Evolutionary conservation across 2,797 vertebrate genomes (phyloP), one percentile per base, ranked within the genome.

Genomic region (Sebastes elongatus): DNA sequence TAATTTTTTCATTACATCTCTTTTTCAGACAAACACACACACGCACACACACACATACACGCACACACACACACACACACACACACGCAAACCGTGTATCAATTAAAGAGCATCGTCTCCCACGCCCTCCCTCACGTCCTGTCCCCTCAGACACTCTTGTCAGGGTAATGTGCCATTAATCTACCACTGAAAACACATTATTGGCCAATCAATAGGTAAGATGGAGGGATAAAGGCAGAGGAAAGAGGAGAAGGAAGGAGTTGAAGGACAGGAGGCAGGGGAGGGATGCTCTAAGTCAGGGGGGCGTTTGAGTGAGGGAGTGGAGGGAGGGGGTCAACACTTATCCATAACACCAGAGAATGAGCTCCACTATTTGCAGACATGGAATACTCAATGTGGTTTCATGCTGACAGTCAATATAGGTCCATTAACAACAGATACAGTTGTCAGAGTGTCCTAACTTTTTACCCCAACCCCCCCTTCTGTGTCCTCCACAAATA

Each of bases 361-460:
- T 78, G 82, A 83, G 84, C 78, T 87, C 57, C 75, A 80, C 82
- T 81, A 74, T 88, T 83, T 84, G 77, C 74, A 85, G 96, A 96
- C 96, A 96, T 93, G 91, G 92, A 96, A 96, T 95, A 97, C 92
- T 93, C 93, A 86, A 89, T 96, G 96, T 66, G 96, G 96, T 97
- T 96, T 97, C 92, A 86, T 93, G 81, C 74, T 89, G 92, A 90
- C 88, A 96, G 96, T 98, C 97, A 96, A 98, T 99, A 97, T 59
- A 66, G 85, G 90, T 96, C 97, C 97, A 99, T 98, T 99, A 99
- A 96, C 92, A 95, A 93, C 93, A 90, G 89, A 94, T 85, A 89
- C 64, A 88, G 92, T 94, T 93, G 93, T 96, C 81, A 88, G 82
- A 88, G 76, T 85, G 76, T 71, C 49, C 76, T 63, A 88, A 89